Conservation (phyloP, 2,888 invertebrate genomes). For the Scrobipalpa costella region DNA sequence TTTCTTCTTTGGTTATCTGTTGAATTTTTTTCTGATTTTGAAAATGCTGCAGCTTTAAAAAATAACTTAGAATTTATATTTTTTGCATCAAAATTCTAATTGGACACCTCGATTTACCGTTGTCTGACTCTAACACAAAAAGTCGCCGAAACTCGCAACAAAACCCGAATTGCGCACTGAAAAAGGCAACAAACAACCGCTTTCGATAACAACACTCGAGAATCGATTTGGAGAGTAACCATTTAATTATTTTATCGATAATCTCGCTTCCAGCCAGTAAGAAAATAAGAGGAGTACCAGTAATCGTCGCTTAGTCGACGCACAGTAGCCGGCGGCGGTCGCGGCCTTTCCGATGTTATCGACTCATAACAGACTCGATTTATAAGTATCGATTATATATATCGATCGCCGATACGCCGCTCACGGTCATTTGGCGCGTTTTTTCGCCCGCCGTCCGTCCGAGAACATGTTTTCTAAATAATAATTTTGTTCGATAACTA, state of each 20-base stretch:
- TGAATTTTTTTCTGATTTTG: too few species aligned
- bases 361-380: constrained; percentile 79
- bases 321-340: constrained; percentile 78
- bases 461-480: constrained; percentile 49
- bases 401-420: constrained; percentile 72
- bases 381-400: constrained; percentile 80
- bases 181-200: constrained; percentile 73
- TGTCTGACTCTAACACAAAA: not conserved
- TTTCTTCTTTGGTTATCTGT: too few species aligned
- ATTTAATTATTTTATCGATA: constrained; percentile 82
- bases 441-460: constrained; percentile 55
- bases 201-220: constrained; percentile 79
- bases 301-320: constrained; percentile 79
- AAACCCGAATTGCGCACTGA: constrained; percentile 53
- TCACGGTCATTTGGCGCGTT: constrained; percentile 72
- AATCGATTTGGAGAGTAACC: constrained; percentile 81
- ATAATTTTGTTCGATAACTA: constrained; percentile 43
- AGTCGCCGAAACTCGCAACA: constrained; percentile 13
- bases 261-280: constrained; percentile 73
- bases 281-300: constrained; percentile 71
- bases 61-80: not conserved
- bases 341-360: constrained; percentile 71
- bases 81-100: constrained; percentile 1
- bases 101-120: constrained; percentile 2
- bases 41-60: too few species aligned